phyloP scores from a whole-genome alignment of 2,113 vertebrate species.

The Potamarius usumacintae region DNA sequence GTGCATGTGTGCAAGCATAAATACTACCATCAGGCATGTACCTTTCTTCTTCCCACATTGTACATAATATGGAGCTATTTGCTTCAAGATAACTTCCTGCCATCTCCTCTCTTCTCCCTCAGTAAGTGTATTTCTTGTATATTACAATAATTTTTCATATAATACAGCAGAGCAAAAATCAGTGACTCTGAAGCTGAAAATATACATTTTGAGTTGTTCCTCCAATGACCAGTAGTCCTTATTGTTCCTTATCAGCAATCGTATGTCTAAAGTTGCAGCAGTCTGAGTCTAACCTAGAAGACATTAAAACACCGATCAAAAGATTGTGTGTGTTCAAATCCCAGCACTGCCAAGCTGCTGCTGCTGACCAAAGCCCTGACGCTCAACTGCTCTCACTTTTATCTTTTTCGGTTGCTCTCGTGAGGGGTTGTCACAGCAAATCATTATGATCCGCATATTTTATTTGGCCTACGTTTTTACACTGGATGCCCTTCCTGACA shows the following conservation, averaged over 20 bases:
- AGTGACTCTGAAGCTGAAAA: not conserved
- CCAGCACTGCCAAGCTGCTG: too few relatives aligned
- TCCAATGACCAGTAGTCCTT: not conserved
- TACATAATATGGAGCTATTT: not conserved
- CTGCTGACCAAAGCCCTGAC: too few relatives aligned
- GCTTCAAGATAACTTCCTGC: not conserved
- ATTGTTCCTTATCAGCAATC: not conserved
- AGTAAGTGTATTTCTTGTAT: not conserved
- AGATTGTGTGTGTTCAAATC: too few relatives aligned
- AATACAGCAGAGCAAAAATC: not conserved
- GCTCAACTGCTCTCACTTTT: too few relatives aligned
- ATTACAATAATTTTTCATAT: not conserved
- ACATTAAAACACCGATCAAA: too few relatives aligned
- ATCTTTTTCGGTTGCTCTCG: too few relatives aligned
- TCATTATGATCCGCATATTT: too few relatives aligned
- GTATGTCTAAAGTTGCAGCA: not conserved
- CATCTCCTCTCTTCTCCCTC: not conserved
- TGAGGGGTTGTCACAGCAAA: too few relatives aligned
- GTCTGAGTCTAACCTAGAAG: too few relatives aligned
- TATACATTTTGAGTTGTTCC: not conserved
- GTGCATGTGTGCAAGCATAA: not conserved
- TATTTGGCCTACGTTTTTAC: too few relatives aligned
- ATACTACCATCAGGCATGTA: not conserved
- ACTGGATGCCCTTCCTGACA: too few relatives aligned
- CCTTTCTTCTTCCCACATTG: not conserved